phyloP scores from a whole-genome alignment of 2,113 vertebrate species.

The Pachypanchax playfairii region DNA sequence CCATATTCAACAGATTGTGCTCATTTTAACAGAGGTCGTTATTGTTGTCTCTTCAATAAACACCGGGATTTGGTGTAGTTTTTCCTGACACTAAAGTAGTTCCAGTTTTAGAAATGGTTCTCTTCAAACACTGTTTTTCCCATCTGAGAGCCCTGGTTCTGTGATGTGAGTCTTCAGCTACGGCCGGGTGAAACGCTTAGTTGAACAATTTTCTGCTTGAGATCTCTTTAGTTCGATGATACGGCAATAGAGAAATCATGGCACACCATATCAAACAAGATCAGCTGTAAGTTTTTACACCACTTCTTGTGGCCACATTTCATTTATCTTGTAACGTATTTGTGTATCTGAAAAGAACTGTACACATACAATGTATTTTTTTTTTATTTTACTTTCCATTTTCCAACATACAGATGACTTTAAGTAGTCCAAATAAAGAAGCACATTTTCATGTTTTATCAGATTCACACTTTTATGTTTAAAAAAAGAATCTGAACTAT shows the following conservation, averaged over 20 bases:
- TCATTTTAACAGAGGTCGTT: constrained; percentile 65
- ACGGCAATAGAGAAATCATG: constrained; percentile 55
- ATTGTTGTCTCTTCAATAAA: constrained; percentile 60
- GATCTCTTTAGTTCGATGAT: constrained; percentile 62
- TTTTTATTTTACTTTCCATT: too few species aligned
- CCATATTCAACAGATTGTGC: constrained; percentile 55
- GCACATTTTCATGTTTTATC: neutral
- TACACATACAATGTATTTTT: neutral
- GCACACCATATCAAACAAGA: constrained; percentile 46
- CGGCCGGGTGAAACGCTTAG: constrained; percentile 55
- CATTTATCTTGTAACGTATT: constrained; percentile 3
- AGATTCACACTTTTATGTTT: too few species aligned
- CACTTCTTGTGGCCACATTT: constrained; percentile 19
- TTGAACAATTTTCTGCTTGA: constrained; percentile 72
- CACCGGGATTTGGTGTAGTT: constrained; percentile 45
- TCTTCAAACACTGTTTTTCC: constrained; percentile 55
- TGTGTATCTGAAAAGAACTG: neutral
- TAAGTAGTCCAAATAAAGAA: too few species aligned
- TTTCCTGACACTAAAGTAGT: constrained; percentile 47
- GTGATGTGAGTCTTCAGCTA: constrained; percentile 49
- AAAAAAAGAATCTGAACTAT: neutral
- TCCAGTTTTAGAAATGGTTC: constrained; percentile 57
- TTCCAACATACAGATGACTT: too few species aligned
- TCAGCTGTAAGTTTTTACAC: constrained; percentile 35
- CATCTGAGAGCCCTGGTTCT: constrained; percentile 54